These are phyloP conservation scores for Sesia apiformis DNA, from an alignment of 2,888 invertebrate genomes.

Conservation along the genomic window DNA sequence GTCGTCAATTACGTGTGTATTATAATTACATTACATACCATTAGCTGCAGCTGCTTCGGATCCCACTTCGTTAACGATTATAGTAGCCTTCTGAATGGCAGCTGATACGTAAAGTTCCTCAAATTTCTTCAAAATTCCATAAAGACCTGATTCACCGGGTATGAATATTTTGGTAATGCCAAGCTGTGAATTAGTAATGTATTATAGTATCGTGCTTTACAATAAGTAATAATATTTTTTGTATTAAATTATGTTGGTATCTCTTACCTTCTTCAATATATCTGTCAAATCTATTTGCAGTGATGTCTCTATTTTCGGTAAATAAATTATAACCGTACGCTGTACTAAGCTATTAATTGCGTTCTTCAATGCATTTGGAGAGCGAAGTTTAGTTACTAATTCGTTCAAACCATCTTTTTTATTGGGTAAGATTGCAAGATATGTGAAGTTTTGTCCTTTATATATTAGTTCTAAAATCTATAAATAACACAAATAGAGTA, in stretches of 20 bases:
- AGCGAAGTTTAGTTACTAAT: constrained; percentile 12
- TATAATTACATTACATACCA: constrained; percentile 21
- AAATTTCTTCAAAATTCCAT: constrained; percentile 21
- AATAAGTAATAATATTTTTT: too few relatives aligned
- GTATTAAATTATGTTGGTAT: background rate
- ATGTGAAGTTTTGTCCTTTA: constrained; percentile 19
- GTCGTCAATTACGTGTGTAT: too few relatives aligned
- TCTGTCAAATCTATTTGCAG: constrained; percentile 17
- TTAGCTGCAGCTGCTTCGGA: constrained; percentile 45
- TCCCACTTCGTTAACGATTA: constrained; percentile 34
- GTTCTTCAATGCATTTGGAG: constrained; percentile 10
- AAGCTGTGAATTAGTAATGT: background rate
- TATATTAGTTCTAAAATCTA: constrained; percentile 29
- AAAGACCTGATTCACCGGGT: constrained; percentile 14
- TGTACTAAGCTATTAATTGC: constrained; percentile 6
- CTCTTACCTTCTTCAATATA: constrained; percentile 22
- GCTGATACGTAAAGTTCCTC: constrained; percentile 20
- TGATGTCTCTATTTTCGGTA: constrained; percentile 21
- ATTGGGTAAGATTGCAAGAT: constrained; percentile 22
- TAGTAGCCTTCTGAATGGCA: constrained; percentile 31
- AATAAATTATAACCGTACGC: constrained; percentile 12
- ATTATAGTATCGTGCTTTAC: constrained; percentile 14
- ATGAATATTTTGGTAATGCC: constrained; percentile 17
- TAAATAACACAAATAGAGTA: constrained; percentile 5
- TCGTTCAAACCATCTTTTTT: constrained; percentile 10